phyloP scores from a whole-genome alignment of 2,888 invertebrate genomes.

The Sphaerophoria taeniata region DNA sequence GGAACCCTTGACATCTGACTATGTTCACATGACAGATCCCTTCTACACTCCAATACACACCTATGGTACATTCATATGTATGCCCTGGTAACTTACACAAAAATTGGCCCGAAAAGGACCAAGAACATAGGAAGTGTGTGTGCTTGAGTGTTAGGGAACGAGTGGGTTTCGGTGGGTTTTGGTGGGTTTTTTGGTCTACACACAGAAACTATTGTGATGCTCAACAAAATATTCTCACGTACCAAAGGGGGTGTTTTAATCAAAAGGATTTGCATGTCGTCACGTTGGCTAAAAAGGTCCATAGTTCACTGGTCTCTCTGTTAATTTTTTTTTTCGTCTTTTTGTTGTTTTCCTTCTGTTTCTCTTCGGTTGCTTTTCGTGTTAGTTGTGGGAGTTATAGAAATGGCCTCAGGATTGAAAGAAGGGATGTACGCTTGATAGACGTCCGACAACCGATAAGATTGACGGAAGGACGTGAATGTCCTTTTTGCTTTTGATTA shows the following conservation, averaged over 20 bases:
- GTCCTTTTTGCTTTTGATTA: conserved; percentile 67
- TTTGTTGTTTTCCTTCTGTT: conserved; percentile 17
- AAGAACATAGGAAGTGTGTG: neutral
- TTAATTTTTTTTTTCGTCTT: conserved; percentile 11
- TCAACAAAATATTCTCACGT: conserved; percentile 72
- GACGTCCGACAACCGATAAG: neutral
- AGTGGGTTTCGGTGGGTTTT: conserved; percentile 15
- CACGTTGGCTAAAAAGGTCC: conserved; percentile 68
- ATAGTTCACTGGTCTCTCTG: conserved; percentile 47
- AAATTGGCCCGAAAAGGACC: neutral
- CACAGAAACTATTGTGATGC: conserved; percentile 70
- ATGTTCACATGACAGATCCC: conserved; percentile 72
- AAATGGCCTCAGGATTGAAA: neutral
- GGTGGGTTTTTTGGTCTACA: conserved; percentile 37
- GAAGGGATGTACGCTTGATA: conserved; percentile 21
- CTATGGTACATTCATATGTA: neutral
- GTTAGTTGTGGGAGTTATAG: neutral
- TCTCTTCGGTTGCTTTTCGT: neutral
- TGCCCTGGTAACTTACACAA: conserved; percentile 16
- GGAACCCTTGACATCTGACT: conserved; percentile 73
- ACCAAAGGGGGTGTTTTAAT: conserved; percentile 71
- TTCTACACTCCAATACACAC: conserved; percentile 26
- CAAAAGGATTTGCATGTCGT: conserved; percentile 75
- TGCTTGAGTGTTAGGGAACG: neutral
- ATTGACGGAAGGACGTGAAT: conserved; percentile 37